Base-by-base conservation (phyloP, 2,888 invertebrate genomes). In the Anthrax anthrax region DNA sequence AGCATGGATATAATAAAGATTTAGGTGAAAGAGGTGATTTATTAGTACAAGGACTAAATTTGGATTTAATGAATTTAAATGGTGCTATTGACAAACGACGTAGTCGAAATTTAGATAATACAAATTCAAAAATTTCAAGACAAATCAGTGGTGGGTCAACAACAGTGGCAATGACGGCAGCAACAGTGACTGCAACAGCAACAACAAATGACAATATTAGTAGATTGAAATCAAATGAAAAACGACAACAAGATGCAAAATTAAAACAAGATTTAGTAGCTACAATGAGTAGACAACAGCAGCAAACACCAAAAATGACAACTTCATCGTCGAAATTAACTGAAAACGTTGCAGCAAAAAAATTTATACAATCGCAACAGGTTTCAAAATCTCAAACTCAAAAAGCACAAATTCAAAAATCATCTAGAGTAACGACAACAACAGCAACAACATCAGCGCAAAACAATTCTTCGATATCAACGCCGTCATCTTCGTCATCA, bases 1-100 rank as follows among this genome's bases (percentile, higher is more conserved):
- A 77, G 54, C 78, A 82, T 56, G 81, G 83, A 1, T 82, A 84
- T 54, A 70, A 68, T 10, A 75, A 74, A 53, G 83, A 83, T 55
- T 60, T 78, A 9, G 77, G 77, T 1, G 78, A 78, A 55, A 64
- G 81, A 41, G 81, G 78, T 47, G 77, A 85, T 55, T 71, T 81
- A 47, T 55, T 78, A 8, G 61, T 67, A 32, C 62, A 65, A 49
- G 64, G 67, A 17, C 51, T 67, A 17, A 60, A 65, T 47, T 53
- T 67, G 18, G 64, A 67, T 47, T 62, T 65, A 5, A 38, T 63
- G 46, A 61, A 61, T 40, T 40, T 50, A 16, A 50, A 43, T 27
- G 42, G 43, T 18, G 41, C 49, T 39, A 46, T 49, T 14, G 57
- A 56, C 19, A 51, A 58, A 44, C 51, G 57, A n/a, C 51, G 55